Percentiles rank a stretch among this genome's conserved stretches.
These are phyloP conservation scores for Crotalus helleri DNA, from an alignment of 2,113 vertebrate genomes.

Conservation along the genomic window DNA sequence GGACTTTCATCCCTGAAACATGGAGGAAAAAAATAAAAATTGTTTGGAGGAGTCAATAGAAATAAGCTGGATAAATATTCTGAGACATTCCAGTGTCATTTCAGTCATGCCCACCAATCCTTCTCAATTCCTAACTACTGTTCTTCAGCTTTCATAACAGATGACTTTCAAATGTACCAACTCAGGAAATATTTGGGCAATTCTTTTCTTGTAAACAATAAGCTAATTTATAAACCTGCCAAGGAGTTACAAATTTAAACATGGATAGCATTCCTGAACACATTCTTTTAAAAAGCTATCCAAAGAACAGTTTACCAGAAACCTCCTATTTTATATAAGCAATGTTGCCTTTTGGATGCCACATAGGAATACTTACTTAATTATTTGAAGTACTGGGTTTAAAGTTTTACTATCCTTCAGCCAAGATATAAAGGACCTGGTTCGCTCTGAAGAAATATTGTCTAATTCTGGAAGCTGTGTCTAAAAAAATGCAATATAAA, in stretches of 20 bases:
- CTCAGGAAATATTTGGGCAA: background rate
- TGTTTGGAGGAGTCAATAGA: background rate
- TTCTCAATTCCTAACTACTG: background rate
- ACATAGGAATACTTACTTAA: slow-evolving; percentile 81
- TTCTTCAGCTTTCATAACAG: background rate
- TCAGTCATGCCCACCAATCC: background rate
- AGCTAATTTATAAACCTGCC: background rate
- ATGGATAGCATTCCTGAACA: background rate
- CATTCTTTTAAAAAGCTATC: background rate
- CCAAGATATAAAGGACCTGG: slow-evolving; percentile 88
- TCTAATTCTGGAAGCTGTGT: slow-evolving; percentile 87
- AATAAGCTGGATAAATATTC: background rate
- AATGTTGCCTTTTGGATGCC: background rate
- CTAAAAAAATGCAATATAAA: slow-evolving; percentile 65
- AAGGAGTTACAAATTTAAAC: background rate
- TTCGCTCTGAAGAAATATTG: slow-evolving; percentile 81
- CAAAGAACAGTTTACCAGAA: background rate
- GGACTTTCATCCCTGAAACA: slow-evolving; percentile 85
- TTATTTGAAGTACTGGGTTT: slow-evolving; percentile 78
- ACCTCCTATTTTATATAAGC: background rate
- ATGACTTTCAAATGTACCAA: background rate
- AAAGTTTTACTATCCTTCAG: slow-evolving; percentile 86
- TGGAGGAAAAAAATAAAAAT: background rate
- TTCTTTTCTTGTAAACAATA: background rate
- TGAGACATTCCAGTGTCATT: background rate